These are phyloP conservation scores for Copsychus sechellarum DNA, from an alignment of 2,113 vertebrate species.

Conservation along the genomic window DNA sequence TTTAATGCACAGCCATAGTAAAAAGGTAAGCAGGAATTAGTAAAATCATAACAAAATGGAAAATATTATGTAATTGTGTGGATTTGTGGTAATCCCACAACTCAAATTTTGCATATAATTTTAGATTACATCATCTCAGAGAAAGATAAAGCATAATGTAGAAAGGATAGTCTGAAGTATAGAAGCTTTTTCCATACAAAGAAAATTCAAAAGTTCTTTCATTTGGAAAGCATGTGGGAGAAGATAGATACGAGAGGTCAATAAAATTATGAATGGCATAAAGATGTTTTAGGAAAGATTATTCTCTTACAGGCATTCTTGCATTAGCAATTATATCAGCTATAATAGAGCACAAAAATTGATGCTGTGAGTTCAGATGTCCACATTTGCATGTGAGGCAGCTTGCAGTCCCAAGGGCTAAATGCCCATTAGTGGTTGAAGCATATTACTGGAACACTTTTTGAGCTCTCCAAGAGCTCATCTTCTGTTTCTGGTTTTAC, in stretches of 20 bases:
- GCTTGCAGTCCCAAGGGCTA: background rate
- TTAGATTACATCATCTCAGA: background rate
- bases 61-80: background rate
- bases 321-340: background rate
- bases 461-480: background rate
- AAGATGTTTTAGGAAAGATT: background rate
- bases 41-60: background rate
- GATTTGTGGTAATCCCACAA: background rate
- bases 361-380: background rate
- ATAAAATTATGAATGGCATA: background rate
- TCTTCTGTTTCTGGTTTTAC: background rate
- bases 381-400: background rate
- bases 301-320: background rate
- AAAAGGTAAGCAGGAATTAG: background rate
- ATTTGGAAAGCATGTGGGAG: background rate
- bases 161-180: background rate
- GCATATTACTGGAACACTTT: background rate
- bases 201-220: background rate
- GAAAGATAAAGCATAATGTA: background rate
- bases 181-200: background rate
- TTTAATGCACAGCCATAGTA: background rate
- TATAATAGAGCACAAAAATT: background rate
- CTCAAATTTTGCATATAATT: background rate
- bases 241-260: background rate
- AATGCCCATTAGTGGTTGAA: background rate